Base-by-base conservation (phyloP, 2,888 invertebrate species). In the Perdita meconis region DNA sequence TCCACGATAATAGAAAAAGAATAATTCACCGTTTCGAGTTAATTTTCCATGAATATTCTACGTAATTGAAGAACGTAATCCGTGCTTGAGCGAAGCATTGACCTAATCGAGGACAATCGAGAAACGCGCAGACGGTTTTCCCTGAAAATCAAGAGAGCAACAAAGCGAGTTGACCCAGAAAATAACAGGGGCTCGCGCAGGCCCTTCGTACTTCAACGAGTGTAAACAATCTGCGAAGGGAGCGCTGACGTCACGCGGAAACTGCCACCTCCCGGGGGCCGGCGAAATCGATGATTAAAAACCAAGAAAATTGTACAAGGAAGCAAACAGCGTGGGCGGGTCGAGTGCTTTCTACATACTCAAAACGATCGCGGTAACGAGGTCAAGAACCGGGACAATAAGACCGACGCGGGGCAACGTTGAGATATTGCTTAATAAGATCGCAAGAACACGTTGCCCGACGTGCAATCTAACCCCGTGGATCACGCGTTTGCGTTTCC, bases 401-500 rank as follows among this genome's bases (percentile, higher is more conserved):
- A 44, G n/a, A 22, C 47, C 2, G 3, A 4, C 19, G 10, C 19
- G 3, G 8, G 24, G 26, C 6, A 10, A 24, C 36, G 19, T 5
- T 24, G n/a, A 50, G 36, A 13, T 36, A 47, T 47, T 60, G 26
- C 47, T 67, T n/a, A 47, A 60, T 16, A 50, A 36, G 47, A 36
- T 60, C 36, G 38, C 10, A 47, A 67, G 36, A 0, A 47, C n/a
- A 19, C 47, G 59, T 47, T 67, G 19, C 44, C 13, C 47, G 34
- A 57, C 13, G 6, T n/a, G 19, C 59, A 47, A 67, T 59, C 47
- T 34, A 10, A n/a, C n/a, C 5, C 13, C 2, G 47, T 47, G 67
- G 36, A 60, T 67, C 34, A 67, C 36, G 38, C 13, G 36, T 60
- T 59, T 50, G 38, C 13, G 36, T 60, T 59, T 67, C 36, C 59